A percentile compares a stretch with the other conserved stretches of the same genome.
Conservation (phyloP, 2,113 vertebrate species). For the Limanda limanda region DNA sequence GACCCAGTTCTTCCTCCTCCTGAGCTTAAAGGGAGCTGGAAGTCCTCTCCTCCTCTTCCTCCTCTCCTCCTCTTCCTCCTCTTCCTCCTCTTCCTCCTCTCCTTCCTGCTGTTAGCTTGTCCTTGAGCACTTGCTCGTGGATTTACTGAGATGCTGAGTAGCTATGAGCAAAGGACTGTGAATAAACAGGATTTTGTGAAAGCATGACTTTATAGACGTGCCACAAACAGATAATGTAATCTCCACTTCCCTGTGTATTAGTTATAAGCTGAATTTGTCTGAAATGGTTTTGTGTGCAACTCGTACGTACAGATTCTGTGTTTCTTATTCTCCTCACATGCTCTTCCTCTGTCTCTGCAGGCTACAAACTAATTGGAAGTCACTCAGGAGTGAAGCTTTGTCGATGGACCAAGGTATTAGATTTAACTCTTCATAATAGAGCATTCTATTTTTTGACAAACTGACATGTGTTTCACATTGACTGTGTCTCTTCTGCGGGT, state of each 20-base stretch:
- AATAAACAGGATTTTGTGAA: neutral
- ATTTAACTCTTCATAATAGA: neutral
- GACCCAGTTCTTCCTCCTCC: slow-evolving; percentile 14
- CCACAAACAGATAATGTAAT: neutral
- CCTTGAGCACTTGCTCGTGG: neutral
- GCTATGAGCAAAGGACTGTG: neutral
- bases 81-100: neutral
- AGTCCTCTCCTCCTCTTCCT: neutral
- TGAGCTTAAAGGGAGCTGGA: slow-evolving; percentile 5
- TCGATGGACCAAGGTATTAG: slow-evolving; percentile 94
- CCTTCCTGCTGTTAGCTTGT: neutral
- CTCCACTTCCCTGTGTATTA: neutral
- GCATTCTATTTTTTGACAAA: neutral
- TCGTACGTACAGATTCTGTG: neutral
- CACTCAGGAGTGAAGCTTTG: slow-evolving; percentile 97
- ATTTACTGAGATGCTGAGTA: neutral
- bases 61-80: slow-evolving; percentile 1
- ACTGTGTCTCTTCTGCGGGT: slow-evolving; percentile 10
- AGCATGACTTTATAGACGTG: neutral
- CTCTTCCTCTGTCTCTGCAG: slow-evolving; percentile 74
- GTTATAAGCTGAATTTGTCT: neutral
- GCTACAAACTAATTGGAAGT: slow-evolving; percentile 94
- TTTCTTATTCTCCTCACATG: neutral
- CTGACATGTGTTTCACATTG: neutral
- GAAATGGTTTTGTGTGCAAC: no score